A percentile compares a stretch with the other conserved stretches of the same genome.
Conservation (phyloP, 2,797 vertebrate genomes). For the Cyprinodon diabolis region DNA sequence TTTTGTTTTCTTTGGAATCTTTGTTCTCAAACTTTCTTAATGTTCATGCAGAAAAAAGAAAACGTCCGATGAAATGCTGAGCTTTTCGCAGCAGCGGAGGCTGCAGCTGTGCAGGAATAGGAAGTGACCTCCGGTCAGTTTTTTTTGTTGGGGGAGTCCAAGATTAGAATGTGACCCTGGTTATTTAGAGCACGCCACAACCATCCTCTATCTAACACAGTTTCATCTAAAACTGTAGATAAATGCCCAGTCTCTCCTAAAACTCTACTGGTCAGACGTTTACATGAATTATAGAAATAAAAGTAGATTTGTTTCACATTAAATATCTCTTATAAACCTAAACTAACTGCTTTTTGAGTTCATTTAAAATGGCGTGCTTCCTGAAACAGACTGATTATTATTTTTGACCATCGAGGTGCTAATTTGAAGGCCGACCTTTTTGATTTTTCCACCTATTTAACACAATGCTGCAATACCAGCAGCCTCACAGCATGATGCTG, state of each 20-base stretch:
- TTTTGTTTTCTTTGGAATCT: neutral
- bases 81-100: neutral
- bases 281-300: neutral
- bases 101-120: neutral
- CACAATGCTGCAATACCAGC: no score
- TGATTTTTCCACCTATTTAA: no score
- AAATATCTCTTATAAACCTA: no score
- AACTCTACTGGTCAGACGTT: constrained; percentile 1
- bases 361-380: no score
- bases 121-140: neutral
- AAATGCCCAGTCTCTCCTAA: neutral
- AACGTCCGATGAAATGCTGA: neutral
- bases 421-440: no score
- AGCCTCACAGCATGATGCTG: no score
- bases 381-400: no score
- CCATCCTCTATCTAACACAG: neutral
- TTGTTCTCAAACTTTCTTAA: neutral
- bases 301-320: no score
- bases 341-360: no score
- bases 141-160: neutral
- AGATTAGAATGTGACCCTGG: neutral
- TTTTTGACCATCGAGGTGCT: no score
- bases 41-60: neutral
- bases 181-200: neutral
- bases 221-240: neutral